A percentile compares a stretch with the other conserved stretches of the same genome.
Conservation (phyloP, 2,113 vertebrate genomes). For the Serinus canaria region DNA sequence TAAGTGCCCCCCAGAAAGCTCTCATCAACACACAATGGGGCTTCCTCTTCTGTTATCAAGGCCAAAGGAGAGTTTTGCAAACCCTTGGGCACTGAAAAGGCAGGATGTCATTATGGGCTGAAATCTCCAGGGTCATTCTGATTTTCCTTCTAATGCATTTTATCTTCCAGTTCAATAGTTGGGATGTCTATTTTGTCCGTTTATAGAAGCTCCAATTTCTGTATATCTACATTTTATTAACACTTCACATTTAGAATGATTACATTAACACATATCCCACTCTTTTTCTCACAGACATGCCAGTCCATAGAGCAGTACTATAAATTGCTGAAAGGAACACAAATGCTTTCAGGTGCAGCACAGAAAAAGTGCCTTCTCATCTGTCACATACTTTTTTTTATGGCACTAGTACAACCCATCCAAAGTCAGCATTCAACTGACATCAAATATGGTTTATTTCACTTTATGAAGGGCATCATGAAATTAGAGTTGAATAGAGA, state of each 20-base stretch:
- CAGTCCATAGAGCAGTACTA: conserved; percentile 9
- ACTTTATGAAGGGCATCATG: not conserved
- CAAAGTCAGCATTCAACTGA: not conserved
- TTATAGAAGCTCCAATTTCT: conserved; percentile 24
- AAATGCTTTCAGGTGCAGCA: conserved; percentile 9
- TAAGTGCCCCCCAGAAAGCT: not conserved
- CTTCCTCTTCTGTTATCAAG: not conserved
- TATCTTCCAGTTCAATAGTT: conserved; percentile 21
- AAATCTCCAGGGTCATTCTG: conserved; percentile 4
- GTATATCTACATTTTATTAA: conserved; percentile 47
- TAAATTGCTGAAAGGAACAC: not conserved
- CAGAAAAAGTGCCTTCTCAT: conserved; percentile 9
- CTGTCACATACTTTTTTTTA: not conserved
- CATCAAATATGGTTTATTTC: not conserved
- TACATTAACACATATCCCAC: conserved; percentile 41
- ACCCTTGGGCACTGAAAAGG: conserved; percentile 10
- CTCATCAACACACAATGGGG: not conserved
- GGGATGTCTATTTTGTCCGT: not conserved
- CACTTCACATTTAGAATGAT: conserved; percentile 46
- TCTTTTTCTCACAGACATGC: not conserved
- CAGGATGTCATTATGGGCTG: conserved; percentile 20
- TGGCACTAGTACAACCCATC: not conserved
- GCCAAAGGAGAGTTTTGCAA: conserved; percentile 2
- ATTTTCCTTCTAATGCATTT: conserved; percentile 14
- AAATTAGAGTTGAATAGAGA: not conserved